These are phyloP conservation scores for Carettochelys insculpta DNA, from an alignment of 2,113 vertebrate genomes.

Conservation along the genomic window DNA sequence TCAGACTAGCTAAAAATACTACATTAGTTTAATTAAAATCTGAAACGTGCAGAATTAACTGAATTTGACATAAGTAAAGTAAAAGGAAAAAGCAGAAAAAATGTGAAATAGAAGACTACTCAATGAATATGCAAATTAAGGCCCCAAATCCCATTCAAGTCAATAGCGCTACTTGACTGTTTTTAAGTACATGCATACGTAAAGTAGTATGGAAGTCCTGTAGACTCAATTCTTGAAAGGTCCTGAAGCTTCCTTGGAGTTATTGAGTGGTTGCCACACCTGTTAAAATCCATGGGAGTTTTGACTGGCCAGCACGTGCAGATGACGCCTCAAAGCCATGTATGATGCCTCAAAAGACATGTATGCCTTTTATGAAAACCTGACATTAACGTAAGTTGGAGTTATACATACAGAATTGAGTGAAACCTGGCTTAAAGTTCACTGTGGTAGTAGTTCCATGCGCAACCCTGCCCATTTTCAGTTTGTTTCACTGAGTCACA, in stretches of 20 bases:
- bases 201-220: background rate
- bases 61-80: background rate
- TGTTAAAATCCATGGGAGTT: background rate
- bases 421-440: background rate
- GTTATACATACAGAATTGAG: background rate
- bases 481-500: background rate
- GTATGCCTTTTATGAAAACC: background rate
- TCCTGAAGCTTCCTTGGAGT: background rate
- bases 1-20: background rate
- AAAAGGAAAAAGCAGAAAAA: background rate
- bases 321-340: background rate
- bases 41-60: background rate
- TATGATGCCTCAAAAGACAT: too few relatives aligned
- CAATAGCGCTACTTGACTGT: background rate
- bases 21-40: background rate
- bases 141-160: background rate
- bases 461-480: background rate
- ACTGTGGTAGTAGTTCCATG: background rate
- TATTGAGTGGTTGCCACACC: background rate
- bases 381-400: background rate
- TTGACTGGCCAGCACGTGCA: background rate
- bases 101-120: background rate
- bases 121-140: background rate
- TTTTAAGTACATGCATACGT: background rate
- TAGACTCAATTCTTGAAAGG: background rate